Base-by-base conservation (phyloP, 2,888 invertebrate species). In the Drosophila mulleri region DNA sequence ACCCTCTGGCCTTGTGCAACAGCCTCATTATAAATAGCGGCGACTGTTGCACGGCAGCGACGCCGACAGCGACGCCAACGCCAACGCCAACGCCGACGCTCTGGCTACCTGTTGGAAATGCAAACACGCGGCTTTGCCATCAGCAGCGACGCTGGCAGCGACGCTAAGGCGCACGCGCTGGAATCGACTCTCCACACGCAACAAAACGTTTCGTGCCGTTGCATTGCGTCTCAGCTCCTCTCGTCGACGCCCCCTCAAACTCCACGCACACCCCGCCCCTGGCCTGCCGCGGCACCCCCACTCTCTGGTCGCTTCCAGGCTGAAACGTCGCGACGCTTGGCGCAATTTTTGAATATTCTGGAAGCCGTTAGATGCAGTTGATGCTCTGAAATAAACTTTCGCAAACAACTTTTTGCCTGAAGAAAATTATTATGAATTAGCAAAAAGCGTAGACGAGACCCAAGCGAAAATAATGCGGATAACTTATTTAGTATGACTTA, bases 41-140 rank as follows among this genome's bases (percentile, higher is more conserved):
- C 78, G 86, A 85, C 83, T 84, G 83, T 84, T 84, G 83, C 83
- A 84, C 75, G 72, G 78, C 83, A 67, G 73, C 79, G 87, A 63
- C 50, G 78, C 48, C 65, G 32, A 26, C 68, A 20, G 6, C 56
- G 23, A 58, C 48, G 66, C 1, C 64, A 20, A 39, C 67, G 44
- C 11, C 50, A 12, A 39, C 67, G 47, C 12, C 50, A 14, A 26
- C 26, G 26, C 26, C 26, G 26, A 65, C 54, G 86, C 26, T 52
- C 59, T 67, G 67, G 78, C 89, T 85, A 87, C 86, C 89, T 87
- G 86, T 87, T 87, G 89, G 86, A 88, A 85, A 83, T 77, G 84
- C 89, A 86, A 84, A 84, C 86, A 84, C 58, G 37, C 56, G 23
- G 48, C 53, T 42, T 59, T 44, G 45, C 60, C 4, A 12, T 44